Evolutionary conservation across 2,797 vertebrate species (phyloP).

Genomic region (Characodon lateralis): DNA sequence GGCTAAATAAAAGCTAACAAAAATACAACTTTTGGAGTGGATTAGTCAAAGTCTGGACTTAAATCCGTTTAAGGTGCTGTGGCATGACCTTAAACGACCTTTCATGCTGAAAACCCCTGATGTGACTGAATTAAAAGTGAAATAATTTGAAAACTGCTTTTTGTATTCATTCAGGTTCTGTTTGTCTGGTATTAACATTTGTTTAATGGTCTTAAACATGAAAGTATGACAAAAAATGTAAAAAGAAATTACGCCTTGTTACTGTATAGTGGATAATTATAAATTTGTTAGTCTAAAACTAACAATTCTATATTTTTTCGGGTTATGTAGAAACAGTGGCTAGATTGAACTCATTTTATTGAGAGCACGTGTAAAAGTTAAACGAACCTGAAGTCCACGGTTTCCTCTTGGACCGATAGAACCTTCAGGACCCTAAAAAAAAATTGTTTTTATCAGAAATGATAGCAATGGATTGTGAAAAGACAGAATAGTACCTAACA

Average conservation of each 20-base stretch:
- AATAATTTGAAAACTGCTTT: not conserved
- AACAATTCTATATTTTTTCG: not conserved
- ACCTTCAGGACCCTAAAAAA: constrained; percentile 86
- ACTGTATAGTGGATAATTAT: too few relatives aligned
- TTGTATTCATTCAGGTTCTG: not conserved
- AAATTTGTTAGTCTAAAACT: not conserved
- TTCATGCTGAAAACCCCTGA: not conserved
- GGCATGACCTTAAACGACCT: not conserved
- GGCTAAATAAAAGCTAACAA: too few relatives aligned
- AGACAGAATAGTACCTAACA: not conserved
- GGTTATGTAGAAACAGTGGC: not conserved
- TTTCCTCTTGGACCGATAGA: constrained; percentile 81
- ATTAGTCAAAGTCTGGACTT: too few relatives aligned
- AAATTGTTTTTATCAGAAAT: not conserved
- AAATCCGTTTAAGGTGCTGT: too few relatives aligned
- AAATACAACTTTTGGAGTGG: too few relatives aligned
- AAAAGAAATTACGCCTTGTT: not conserved
- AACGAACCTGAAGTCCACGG: constrained; percentile 84
- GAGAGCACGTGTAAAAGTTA: not conserved
- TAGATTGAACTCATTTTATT: not conserved
- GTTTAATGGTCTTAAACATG: not conserved
- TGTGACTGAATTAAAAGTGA: not conserved
- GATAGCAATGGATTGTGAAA: not conserved
- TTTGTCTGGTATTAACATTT: not conserved
- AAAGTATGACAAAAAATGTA: not conserved